phyloP scores from a whole-genome alignment of 2,797 vertebrate species.

The Hypotaenidia philippensis region DNA sequence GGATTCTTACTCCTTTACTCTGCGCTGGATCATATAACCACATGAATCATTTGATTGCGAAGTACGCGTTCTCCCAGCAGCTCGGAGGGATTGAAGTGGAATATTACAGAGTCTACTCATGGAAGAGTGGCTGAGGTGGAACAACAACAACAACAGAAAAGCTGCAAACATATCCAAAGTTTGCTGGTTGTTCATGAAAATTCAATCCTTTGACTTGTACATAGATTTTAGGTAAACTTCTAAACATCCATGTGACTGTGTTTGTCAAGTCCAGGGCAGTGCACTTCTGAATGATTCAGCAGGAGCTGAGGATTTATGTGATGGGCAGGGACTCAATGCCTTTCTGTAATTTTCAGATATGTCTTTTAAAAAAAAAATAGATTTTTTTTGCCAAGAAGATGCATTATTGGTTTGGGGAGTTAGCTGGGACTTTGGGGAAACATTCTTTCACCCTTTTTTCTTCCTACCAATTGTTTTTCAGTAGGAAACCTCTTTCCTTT shows the following conservation, averaged over 20 bases:
- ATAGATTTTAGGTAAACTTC: neutral
- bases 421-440: neutral
- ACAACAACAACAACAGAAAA: neutral
- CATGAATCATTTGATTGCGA: slow-evolving; percentile 52
- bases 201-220: neutral
- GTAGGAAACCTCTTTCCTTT: neutral
- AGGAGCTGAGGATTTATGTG: neutral
- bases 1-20: slow-evolving; percentile 42
- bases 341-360: slow-evolving; percentile 49
- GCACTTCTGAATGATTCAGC: neutral
- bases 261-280: neutral
- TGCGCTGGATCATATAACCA: slow-evolving; percentile 12
- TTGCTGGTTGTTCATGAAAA: neutral
- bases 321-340: neutral
- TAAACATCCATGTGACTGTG: rapidly evolving
- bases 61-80: neutral
- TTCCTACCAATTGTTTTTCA: neutral
- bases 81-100: neutral
- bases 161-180: neutral
- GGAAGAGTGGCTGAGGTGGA: neutral
- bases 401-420: neutral
- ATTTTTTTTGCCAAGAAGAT: slow-evolving; percentile 31
- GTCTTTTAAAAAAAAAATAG: neutral
- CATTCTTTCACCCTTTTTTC: neutral
- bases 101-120: slow-evolving; percentile 38